A percentile compares a stretch with the other conserved stretches of the same genome.
These are phyloP conservation scores for Pentalonia nigronervosa DNA, from an alignment of 1,140 invertebrate species.

Conservation along the genomic window DNA sequence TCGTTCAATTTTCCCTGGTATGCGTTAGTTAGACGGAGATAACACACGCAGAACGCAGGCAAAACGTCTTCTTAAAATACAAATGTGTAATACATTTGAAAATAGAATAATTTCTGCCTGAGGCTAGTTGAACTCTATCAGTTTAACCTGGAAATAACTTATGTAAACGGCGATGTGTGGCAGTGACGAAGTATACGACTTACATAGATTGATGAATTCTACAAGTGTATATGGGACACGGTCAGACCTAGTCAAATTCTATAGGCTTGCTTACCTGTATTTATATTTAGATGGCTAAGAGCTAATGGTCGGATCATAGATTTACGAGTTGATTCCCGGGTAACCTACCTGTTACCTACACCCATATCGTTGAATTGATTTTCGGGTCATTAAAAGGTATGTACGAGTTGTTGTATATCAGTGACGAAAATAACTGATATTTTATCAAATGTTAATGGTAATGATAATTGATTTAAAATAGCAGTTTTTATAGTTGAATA, in stretches of 20 bases:
- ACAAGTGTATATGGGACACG: not conserved
- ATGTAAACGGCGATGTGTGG: not conserved
- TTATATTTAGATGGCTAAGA: too few species aligned
- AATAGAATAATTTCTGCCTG: not conserved
- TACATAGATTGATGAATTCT: not conserved
- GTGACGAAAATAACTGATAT: too few species aligned
- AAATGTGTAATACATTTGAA: not conserved
- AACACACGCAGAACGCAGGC: not conserved
- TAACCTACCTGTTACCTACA: too few species aligned
- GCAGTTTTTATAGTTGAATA: too few species aligned
- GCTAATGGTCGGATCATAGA: not conserved
- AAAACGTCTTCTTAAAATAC: not conserved
- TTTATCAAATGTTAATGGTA: too few species aligned
- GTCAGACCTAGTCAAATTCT: too few species aligned
- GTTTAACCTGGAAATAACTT: not conserved
- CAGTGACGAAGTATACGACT: not conserved
- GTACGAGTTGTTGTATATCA: too few species aligned
- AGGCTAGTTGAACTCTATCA: not conserved
- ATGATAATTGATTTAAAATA: too few species aligned
- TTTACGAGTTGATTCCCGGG: too few species aligned
- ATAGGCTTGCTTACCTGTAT: too few species aligned
- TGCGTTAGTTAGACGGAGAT: not conserved
- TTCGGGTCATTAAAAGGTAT: too few species aligned
- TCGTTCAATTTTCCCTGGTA: not conserved
- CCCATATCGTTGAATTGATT: too few species aligned